phyloP scores from a whole-genome alignment of 2,113 vertebrate genomes.

The Formicarius rufipectus region DNA sequence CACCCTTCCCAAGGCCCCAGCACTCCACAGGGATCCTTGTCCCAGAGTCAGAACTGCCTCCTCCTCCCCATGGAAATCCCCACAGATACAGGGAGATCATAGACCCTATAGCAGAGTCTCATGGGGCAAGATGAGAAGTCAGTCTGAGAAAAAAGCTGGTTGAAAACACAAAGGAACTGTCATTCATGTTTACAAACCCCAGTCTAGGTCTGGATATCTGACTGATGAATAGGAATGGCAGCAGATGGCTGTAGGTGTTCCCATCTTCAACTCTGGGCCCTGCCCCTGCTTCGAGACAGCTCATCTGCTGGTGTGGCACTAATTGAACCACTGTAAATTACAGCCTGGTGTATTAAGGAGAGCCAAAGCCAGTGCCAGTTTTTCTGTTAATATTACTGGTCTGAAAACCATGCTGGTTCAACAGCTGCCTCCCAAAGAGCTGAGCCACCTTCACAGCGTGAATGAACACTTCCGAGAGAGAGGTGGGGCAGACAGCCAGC shows the following conservation, averaged over 20 bases:
- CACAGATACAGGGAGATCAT: neutral
- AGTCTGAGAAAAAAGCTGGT: neutral
- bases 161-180: neutral
- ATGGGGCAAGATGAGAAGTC: neutral
- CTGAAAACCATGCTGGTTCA: neutral
- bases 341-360: neutral
- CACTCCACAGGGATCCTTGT: neutral
- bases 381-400: constrained; percentile 31
- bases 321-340: constrained; percentile 51
- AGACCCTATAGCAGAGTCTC: neutral
- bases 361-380: neutral
- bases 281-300: neutral
- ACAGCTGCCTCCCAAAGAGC: constrained; percentile 26
- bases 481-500: constrained; percentile 40
- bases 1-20: neutral
- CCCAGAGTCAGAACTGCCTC: neutral
- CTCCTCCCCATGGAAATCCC: neutral
- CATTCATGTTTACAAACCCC: neutral
- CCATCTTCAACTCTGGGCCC: neutral
- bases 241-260: constrained; percentile 9
- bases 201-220: neutral
- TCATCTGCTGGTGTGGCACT: constrained; percentile 16
- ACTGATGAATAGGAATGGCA: constrained; percentile 20
- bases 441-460: neutral
- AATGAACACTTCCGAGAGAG: constrained; percentile 32